Percentiles rank a stretch among this genome's conserved stretches.
Conservation (phyloP, 2,113 vertebrate genomes). For the Pluvianellus socialis region DNA sequence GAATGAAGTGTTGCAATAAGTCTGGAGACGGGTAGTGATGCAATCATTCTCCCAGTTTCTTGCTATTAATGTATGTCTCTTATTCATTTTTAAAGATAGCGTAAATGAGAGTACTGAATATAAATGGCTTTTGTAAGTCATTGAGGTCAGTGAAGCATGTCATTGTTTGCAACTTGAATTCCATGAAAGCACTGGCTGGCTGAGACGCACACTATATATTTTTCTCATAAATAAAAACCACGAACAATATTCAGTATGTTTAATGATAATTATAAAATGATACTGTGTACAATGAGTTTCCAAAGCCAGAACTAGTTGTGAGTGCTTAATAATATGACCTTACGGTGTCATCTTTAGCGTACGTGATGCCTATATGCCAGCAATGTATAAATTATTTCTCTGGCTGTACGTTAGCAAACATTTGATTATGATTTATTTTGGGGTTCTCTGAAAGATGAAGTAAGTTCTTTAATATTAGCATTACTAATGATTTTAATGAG, state of each 20-base stretch:
- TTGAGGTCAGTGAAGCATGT: conserved; percentile 80
- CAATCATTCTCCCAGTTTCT: conserved; percentile 75
- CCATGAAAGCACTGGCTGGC: conserved; percentile 60
- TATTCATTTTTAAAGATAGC: conserved; percentile 80
- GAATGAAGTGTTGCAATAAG: conserved; percentile 75
- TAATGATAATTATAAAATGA: conserved; percentile 78
- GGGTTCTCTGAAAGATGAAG: conserved; percentile 81
- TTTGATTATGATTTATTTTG: conserved; percentile 86
- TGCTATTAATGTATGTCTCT: conserved; percentile 82
- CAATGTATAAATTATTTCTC: conserved; percentile 78
- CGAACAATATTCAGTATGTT: conserved; percentile 72
- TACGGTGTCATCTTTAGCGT: conserved; percentile 57
- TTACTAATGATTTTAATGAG: conserved; percentile 89
- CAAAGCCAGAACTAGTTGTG: conserved; percentile 40
- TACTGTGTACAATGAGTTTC: conserved; percentile 46
- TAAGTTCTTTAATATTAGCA: conserved; percentile 85
- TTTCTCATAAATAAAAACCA: conserved; percentile 78
- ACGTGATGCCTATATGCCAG: conserved; percentile 67
- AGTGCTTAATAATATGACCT: conserved; percentile 71
- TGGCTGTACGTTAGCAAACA: conserved; percentile 78
- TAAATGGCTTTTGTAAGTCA: conserved; percentile 84
- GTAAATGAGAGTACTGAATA: conserved; percentile 82
- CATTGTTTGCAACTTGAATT: conserved; percentile 82
- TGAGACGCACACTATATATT: conserved; percentile 73
- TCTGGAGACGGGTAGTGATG: conserved; percentile 74